Evolutionary conservation across 2,888 invertebrate species (phyloP).

Genomic region (Dasysyrphus tricinctus): DNA sequence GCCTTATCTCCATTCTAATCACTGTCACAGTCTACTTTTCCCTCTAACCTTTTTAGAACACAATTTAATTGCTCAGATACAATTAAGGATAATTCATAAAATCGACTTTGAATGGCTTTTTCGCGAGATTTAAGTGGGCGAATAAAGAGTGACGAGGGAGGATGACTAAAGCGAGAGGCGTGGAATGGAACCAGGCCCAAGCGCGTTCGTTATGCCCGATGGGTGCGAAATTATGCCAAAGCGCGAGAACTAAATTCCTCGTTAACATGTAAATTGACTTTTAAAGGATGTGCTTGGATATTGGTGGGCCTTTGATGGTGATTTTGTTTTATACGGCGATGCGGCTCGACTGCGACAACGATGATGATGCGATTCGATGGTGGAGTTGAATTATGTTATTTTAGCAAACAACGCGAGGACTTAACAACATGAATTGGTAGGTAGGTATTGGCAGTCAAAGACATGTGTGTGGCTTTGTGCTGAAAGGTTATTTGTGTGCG

Average conservation of each 20-base stretch:
- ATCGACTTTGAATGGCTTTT: constrained; percentile 74
- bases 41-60: constrained; percentile 71
- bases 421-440: background rate
- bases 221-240: constrained; percentile 73
- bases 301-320: constrained; percentile 68
- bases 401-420: constrained; percentile 1
- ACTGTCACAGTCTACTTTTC: constrained; percentile 30
- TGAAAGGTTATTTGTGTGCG: constrained; percentile 28
- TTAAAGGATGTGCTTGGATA: constrained; percentile 69
- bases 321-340: constrained; percentile 22
- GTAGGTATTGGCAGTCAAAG: background rate
- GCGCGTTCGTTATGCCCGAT: constrained; percentile 56
- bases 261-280: constrained; percentile 77
- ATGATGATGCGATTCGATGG: constrained; percentile 6
- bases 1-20: constrained; percentile 19
- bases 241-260: constrained; percentile 77
- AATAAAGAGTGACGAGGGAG: background rate
- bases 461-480: constrained; percentile 21
- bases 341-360: background rate
- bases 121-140: constrained; percentile 66
- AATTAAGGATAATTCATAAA: constrained; percentile 76
- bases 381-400: constrained; percentile 28
- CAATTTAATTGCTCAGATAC: constrained; percentile 75
- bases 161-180: constrained; percentile 8
- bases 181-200: background rate